A percentile compares a stretch with the other conserved stretches of the same genome.
Conservation (phyloP, 1,140 invertebrate species). For the Carposina sasakii region DNA sequence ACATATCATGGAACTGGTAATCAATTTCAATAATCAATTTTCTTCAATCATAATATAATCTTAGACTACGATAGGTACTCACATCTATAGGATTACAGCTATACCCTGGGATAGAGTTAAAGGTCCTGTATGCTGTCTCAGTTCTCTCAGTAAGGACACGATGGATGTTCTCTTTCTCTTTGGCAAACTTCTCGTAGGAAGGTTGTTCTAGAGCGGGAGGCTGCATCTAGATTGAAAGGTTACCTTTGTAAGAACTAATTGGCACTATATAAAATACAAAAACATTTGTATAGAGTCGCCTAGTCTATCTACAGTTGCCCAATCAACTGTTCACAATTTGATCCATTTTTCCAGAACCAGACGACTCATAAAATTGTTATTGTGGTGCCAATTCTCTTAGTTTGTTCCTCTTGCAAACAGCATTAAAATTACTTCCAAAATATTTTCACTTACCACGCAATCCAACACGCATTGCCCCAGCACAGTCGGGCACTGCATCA, state of each 20-base stretch:
- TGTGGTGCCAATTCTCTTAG: too few species aligned
- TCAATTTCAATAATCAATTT: too few species aligned
- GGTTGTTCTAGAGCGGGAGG: slow-evolving; percentile 33
- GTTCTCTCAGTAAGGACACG: slow-evolving; percentile 29
- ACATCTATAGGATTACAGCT: slow-evolving; percentile 44
- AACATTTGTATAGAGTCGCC: too few species aligned
- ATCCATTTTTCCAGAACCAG: too few species aligned
- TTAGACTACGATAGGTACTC: too few species aligned
- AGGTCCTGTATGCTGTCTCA: slow-evolving; percentile 19
- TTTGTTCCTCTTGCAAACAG: too few species aligned
- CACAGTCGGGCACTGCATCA: slow-evolving; percentile 93
- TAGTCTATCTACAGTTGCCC: too few species aligned
- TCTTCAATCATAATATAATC: too few species aligned
- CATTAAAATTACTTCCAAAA: too few species aligned
- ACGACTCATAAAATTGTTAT: too few species aligned
- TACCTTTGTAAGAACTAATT: background rate
- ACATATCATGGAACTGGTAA: too few species aligned
- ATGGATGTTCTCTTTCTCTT: slow-evolving; percentile 21
- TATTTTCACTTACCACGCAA: slow-evolving; percentile 75
- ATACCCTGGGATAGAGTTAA: slow-evolving; percentile 40
- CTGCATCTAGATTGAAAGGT: slow-evolving; percentile 26
- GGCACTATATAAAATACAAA: background rate
- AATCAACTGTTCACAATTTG: too few species aligned
- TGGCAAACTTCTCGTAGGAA: slow-evolving; percentile 31
- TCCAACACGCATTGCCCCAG: slow-evolving; percentile 88